Percentiles rank a stretch among this genome's conserved stretches.
Conservation (phyloP, 2,113 vertebrate species). For the Montifringilla adamsi region DNA sequence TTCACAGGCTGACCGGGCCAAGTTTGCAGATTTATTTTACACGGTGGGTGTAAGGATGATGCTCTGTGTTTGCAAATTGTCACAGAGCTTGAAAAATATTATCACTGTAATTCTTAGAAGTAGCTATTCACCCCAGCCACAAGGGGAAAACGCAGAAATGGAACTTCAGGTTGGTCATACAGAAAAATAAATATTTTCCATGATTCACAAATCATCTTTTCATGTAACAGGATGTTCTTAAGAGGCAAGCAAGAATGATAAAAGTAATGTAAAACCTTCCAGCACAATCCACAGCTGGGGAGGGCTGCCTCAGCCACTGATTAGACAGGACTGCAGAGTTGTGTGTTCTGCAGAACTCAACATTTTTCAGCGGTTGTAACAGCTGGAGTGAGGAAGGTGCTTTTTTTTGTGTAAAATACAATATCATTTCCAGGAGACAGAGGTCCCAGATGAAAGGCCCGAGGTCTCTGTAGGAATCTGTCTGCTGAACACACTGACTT, state of each 20-base stretch:
- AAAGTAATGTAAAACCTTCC: background rate
- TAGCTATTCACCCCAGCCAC: background rate
- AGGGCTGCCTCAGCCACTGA: background rate
- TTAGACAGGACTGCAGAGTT: background rate
- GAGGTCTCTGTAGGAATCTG: background rate
- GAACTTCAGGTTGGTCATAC: background rate
- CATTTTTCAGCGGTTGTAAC: background rate
- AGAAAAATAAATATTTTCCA: background rate
- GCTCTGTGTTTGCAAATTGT: background rate
- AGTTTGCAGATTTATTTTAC: background rate
- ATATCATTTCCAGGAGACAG: background rate
- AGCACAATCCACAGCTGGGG: background rate
- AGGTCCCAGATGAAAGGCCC: background rate
- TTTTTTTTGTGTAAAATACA: background rate
- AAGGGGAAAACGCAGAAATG: background rate
- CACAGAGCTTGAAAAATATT: background rate
- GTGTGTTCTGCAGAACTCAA: background rate
- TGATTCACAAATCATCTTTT: background rate
- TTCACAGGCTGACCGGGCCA: background rate
- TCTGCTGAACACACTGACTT: background rate
- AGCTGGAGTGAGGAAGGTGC: background rate
- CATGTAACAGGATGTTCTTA: background rate
- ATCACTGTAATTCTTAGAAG: background rate
- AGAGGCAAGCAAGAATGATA: background rate
- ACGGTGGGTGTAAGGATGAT: background rate